Evolutionary conservation across 1,140 invertebrate species (phyloP), one percentile per base, ranked within the genome.

Genomic region (Lamellibrachia luymesi): DNA sequence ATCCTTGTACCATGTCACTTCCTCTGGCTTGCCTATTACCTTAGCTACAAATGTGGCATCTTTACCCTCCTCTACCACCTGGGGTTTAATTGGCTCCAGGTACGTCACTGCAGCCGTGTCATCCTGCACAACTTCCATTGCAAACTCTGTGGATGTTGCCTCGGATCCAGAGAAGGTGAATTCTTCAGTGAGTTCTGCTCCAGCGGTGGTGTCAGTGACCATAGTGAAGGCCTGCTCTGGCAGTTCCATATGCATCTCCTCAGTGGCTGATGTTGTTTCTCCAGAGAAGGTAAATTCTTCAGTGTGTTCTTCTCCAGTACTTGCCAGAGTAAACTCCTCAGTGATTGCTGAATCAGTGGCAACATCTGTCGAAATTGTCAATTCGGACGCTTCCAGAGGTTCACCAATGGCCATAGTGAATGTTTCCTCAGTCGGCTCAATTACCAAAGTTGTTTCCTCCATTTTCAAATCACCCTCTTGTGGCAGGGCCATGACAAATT

Each of bases 61-160:
- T 52, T 94, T 94, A 49, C 96, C 96, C 51, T 96, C 95, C 92
- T 94, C 90, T 2, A 95, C 94, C 94, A 98, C 97, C 95, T 98
- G 98, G 0, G 98, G 98, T 96, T 99, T 98, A 95, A 99, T 98
- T 96, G 99, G 99, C 95, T 98, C 98, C 0, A 98, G 99, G 95
- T 99, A 99, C 27, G 64, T 80, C 8, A 80, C 64, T 2, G 64
- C 13, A 80, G 64, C 25, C 64, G 25, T 22, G 64, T 80, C 64
- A 17, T 6, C 64, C 17, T 80, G 64, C 13, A 80, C 64, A 80
- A 80, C 64, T 17, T 80, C 64, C 64, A 80, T 80, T 80, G 64
- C 64, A 17, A 80, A 80, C 22, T 91, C 91, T 22, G 51, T 91
- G 49, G 91, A 91, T 10, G 49, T 91, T 4, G 64, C 64, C 17